These are phyloP conservation scores for Lydus trimaculatus DNA, from an alignment of 2,888 invertebrate genomes.

Conservation along the genomic window DNA sequence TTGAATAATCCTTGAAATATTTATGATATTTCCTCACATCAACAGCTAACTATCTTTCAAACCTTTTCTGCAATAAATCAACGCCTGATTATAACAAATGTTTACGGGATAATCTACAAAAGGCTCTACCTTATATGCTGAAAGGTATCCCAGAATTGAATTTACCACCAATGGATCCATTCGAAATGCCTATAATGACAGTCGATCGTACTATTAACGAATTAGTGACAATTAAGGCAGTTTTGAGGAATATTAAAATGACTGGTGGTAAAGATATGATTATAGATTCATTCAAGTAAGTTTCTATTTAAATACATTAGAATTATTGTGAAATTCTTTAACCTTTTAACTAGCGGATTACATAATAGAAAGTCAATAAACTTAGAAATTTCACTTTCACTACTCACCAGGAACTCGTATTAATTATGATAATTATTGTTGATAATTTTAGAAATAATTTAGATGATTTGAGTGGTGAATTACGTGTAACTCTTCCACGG, in stretches of 20 bases:
- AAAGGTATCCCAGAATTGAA: conserved; percentile 54
- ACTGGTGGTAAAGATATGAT: conserved; percentile 70
- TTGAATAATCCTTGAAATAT: neutral
- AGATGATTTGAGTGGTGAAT: conserved; percentile 58
- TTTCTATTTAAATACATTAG: conserved; percentile 27
- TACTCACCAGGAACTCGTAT: conserved; percentile 12
- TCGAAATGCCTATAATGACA: conserved; percentile 71
- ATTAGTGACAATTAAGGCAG: conserved; percentile 73
- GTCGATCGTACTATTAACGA: conserved; percentile 56
- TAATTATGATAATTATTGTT: neutral
- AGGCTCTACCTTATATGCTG: conserved; percentile 57
- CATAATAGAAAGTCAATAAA: conserved; percentile 12
- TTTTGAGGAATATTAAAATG: conserved; percentile 70
- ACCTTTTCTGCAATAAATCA: conserved; percentile 68
- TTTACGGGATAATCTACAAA: conserved; percentile 67
- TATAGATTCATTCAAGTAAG: conserved; percentile 72
- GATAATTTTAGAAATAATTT: conserved; percentile 59
- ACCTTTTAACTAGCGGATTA: neutral
- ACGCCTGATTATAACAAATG: conserved; percentile 71
- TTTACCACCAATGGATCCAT: conserved; percentile 51
- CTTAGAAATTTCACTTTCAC: conserved; percentile 22
- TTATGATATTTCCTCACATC: neutral
- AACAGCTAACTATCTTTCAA: conserved; percentile 69
- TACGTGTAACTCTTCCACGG: conserved; percentile 61
- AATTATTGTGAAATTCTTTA: neutral